These are phyloP conservation scores for Synchiropus splendidus DNA, from an alignment of 2,113 vertebrate species.

Conservation along the genomic window DNA sequence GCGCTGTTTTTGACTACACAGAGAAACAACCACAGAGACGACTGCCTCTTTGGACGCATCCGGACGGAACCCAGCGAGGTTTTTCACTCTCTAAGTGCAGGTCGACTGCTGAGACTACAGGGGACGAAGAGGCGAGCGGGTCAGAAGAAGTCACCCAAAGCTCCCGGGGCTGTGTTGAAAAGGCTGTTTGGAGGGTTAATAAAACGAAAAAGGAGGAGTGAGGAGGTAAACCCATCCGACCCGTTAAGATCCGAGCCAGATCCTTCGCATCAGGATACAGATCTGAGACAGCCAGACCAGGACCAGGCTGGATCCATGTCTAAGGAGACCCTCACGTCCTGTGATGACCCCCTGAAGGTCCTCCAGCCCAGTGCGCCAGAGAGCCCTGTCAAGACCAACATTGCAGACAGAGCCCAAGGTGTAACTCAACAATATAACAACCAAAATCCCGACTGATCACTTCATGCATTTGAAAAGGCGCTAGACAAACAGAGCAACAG, in stretches of 20 bases:
- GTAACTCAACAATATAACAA: too few relatives aligned
- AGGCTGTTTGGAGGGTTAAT: slow-evolving; percentile 54
- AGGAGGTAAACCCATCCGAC: slow-evolving; percentile 63
- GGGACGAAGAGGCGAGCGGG: slow-evolving; percentile 36
- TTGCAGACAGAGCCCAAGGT: slow-evolving; percentile 34
- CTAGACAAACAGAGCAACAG: too few relatives aligned
- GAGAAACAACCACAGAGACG: slow-evolving; percentile 16
- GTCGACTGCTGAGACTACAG: slow-evolving; percentile 61
- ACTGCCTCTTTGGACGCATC: slow-evolving; percentile 30
- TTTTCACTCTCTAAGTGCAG: slow-evolving; percentile 63
- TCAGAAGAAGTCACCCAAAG: slow-evolving; percentile 33
- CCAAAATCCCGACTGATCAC: too few relatives aligned
- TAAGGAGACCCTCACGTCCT: slow-evolving; percentile 64
- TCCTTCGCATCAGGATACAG: slow-evolving; percentile 16
- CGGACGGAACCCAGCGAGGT: slow-evolving; percentile 44
- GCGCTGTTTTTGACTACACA: slow-evolving; percentile 1
- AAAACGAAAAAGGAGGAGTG: slow-evolving; percentile 67
- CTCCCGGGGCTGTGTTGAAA: slow-evolving; percentile 56
- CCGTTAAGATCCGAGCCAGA: slow-evolving; percentile 60
- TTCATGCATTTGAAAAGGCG: too few relatives aligned
- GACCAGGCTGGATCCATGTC: slow-evolving; percentile 46
- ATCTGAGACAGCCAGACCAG: slow-evolving; percentile 18
- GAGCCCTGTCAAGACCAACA: slow-evolving; percentile 54
- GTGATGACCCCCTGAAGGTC: slow-evolving; percentile 70
- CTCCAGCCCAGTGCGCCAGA: slow-evolving; percentile 57